These are phyloP conservation scores for Diplodus puntazzo DNA, from an alignment of 2,797 vertebrate genomes.

Conservation along the genomic window DNA sequence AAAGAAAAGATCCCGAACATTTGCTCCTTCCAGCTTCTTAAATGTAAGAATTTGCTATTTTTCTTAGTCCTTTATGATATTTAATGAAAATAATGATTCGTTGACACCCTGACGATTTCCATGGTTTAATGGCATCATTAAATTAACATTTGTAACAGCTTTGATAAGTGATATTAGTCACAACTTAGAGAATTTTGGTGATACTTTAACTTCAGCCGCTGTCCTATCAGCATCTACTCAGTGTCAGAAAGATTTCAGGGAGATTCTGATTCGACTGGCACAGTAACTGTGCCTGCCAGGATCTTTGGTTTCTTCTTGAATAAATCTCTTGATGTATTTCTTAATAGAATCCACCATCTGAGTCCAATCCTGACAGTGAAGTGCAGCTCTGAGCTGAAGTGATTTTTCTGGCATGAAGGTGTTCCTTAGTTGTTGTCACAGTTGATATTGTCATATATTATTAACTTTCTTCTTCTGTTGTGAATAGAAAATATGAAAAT, in stretches of 20 bases:
- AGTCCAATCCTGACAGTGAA: constrained; percentile 17
- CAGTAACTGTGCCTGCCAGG: neutral
- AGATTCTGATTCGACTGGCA: neutral
- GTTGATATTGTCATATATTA: neutral
- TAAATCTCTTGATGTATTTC: constrained; percentile 15
- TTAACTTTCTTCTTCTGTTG: neutral
- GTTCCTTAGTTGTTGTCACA: constrained; percentile 5
- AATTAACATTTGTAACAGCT: neutral
- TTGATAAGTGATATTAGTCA: neutral
- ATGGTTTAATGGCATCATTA: neutral
- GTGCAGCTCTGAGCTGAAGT: constrained; percentile 21
- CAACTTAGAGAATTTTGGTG: neutral
- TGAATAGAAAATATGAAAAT: neutral
- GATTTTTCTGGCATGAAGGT: constrained; percentile 16
- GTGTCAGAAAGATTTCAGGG: constrained; percentile 3
- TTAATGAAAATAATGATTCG: too few species aligned
- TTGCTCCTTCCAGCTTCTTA: too few species aligned
- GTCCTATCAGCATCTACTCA: constrained; percentile 6
- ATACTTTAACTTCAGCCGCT: neutral
- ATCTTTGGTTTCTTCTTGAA: constrained; percentile 20
- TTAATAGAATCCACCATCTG: constrained; percentile 19
- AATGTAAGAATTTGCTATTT: too few species aligned
- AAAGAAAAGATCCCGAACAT: too few species aligned
- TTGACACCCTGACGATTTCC: neutral
- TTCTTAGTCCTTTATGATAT: too few species aligned